These are phyloP conservation scores for Cantharis rustica DNA, from an alignment of 2,888 invertebrate species.

Conservation along the genomic window DNA sequence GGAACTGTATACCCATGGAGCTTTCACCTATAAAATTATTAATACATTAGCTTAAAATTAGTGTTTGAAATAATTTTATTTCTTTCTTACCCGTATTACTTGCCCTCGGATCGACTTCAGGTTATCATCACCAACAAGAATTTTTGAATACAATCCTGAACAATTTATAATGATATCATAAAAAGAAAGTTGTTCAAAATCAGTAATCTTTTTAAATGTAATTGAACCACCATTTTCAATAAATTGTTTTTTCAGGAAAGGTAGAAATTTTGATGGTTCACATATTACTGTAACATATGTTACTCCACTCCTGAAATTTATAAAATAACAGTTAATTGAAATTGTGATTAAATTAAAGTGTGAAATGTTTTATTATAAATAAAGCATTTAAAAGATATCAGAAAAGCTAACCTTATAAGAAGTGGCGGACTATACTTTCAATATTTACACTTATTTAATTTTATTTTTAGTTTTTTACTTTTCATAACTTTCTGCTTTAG, in stretches of 20 bases:
- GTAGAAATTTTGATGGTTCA: conserved; percentile 69
- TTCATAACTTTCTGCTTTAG: too few species aligned
- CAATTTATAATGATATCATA: conserved; percentile 80
- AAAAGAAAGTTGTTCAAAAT: conserved; percentile 58
- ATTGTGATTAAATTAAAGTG: too few species aligned
- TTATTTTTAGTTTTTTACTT: too few species aligned
- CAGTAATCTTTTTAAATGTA: conserved; percentile 57
- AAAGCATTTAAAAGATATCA: too few species aligned
- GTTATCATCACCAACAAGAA: conserved; percentile 65
- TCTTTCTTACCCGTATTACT: conserved; percentile 62
- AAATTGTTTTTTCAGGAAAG: conserved; percentile 69
- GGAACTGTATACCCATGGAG: conserved; percentile 68
- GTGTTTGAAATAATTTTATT: background rate
- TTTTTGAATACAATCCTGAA: conserved; percentile 69
- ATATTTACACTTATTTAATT: too few species aligned
- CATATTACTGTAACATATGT: conserved; percentile 71
- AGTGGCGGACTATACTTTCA: too few species aligned
- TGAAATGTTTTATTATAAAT: too few species aligned
- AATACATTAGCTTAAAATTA: background rate
- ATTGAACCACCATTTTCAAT: conserved; percentile 63
- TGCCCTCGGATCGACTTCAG: conserved; percentile 77
- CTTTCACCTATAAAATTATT: conserved; percentile 63
- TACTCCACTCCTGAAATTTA: conserved; percentile 62
- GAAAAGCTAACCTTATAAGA: too few species aligned
- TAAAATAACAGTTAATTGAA: too few species aligned